phyloP scores from a whole-genome alignment of 2,797 vertebrate genomes.

The Jordanella pulchra region DNA sequence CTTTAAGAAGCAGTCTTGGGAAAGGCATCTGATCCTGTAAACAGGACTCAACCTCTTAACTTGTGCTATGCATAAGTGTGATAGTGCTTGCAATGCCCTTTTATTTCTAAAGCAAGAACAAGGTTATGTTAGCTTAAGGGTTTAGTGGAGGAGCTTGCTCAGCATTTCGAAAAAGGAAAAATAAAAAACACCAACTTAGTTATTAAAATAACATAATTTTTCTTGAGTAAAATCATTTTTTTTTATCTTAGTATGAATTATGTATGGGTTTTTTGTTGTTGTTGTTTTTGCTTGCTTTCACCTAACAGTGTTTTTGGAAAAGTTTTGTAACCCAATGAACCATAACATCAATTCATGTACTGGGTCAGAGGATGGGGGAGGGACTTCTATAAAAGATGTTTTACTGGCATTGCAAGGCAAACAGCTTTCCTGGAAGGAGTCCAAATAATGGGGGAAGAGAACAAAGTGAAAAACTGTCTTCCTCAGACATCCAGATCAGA shows the following conservation, averaged over 20 bases:
- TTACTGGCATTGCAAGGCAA: conserved; percentile 72
- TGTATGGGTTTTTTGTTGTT: background rate
- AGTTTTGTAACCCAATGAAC: conserved; percentile 28
- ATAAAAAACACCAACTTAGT: background rate
- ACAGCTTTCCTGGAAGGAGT: conserved; percentile 72
- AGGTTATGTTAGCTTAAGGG: background rate
- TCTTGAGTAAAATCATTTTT: background rate
- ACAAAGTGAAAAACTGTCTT: conserved; percentile 64
- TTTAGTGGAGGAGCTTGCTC: background rate
- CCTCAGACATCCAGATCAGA: conserved; percentile 59
- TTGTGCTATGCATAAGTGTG: background rate
- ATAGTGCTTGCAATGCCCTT: background rate
- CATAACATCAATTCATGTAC: conserved; percentile 44
- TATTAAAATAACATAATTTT: conserved; percentile 8
- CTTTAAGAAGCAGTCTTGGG: background rate
- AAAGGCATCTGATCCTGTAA: conserved; percentile 8
- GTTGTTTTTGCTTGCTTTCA: conserved; percentile 14
- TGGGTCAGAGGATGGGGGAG: conserved; percentile 52
- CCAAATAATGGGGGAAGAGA: conserved; percentile 69
- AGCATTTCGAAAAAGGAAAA: conserved; percentile 1
- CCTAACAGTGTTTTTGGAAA: conserved; percentile 32
- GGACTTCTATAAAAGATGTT: conserved; percentile 61
- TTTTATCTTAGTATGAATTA: background rate
- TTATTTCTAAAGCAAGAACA: background rate
- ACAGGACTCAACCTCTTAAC: background rate